Evolutionary conservation across 2,113 vertebrate species (phyloP).

Genomic region (Bothrops jararaca): DNA sequence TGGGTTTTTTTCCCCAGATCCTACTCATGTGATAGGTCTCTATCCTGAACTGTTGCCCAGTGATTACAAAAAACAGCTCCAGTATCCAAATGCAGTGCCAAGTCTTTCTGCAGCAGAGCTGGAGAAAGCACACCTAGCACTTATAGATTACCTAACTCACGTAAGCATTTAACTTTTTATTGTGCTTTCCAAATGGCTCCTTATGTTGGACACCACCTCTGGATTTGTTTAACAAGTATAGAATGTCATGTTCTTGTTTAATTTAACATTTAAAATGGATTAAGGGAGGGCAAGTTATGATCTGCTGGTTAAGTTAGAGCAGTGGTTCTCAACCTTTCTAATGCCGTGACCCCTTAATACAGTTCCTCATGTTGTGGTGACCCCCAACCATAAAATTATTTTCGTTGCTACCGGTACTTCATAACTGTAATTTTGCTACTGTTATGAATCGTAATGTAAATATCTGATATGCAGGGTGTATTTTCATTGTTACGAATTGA

Average conservation of each 20-base stretch:
- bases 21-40: constrained; percentile 96
- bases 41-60: constrained; percentile 94
- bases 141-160: constrained; percentile 98
- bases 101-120: constrained; percentile 87
- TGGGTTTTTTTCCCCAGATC: constrained; percentile 74
- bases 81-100: constrained; percentile 93
- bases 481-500: too few species aligned
- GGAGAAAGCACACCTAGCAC: constrained; percentile 93
- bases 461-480: too few species aligned
- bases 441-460: too few species aligned
- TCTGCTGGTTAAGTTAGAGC: neutral
- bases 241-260: neutral
- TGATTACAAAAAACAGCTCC: constrained; percentile 95
- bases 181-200: neutral
- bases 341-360: too few species aligned
- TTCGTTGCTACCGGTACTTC: too few species aligned
- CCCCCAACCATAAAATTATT: too few species aligned
- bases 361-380: too few species aligned
- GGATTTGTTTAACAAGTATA: neutral
- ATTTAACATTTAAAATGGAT: neutral
- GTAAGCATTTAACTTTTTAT: constrained; percentile 60
- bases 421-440: too few species aligned
- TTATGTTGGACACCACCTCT: neutral
- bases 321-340: too few species aligned
- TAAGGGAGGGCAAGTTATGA: neutral